Conservation (phyloP, 1,140 invertebrate genomes). For the Drosophila pseudoobscura region DNA sequence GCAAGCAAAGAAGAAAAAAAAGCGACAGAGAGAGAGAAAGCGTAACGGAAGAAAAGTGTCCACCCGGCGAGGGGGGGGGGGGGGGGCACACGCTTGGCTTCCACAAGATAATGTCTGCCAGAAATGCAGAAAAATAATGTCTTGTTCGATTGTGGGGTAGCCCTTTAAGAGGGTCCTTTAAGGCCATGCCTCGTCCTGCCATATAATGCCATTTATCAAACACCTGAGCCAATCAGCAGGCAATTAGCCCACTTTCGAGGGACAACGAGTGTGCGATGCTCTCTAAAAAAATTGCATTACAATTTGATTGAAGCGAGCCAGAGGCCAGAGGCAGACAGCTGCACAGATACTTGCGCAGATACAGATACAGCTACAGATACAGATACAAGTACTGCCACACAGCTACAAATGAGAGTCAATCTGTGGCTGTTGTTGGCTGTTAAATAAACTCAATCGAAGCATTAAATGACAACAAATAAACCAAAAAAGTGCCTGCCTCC, state of each 20-base stretch:
- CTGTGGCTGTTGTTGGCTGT: constrained; percentile 54
- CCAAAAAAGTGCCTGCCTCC: constrained; percentile 7
- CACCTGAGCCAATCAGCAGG: constrained; percentile 26
- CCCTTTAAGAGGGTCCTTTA: too few species aligned
- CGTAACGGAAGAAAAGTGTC: constrained; percentile 55
- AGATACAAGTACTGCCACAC: constrained; percentile 3
- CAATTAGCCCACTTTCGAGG: constrained; percentile 64
- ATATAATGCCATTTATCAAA: constrained; percentile 21
- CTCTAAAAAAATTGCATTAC: constrained; percentile 64
- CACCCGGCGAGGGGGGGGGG: background rate
- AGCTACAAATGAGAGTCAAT: constrained; percentile 13
- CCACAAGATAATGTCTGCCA: constrained; percentile 70
- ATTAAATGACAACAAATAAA: constrained; percentile 65
- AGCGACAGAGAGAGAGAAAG: constrained; percentile 6
- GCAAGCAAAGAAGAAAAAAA: constrained; percentile 26
- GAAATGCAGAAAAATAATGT: constrained; percentile 50
- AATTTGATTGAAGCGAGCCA: constrained; percentile 51
- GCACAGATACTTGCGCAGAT: background rate
- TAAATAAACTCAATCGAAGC: constrained; percentile 73
- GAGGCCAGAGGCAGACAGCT: background rate
- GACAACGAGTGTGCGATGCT: constrained; percentile 29
- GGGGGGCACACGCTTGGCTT: constrained; percentile 43
- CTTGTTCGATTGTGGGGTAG: constrained; percentile 67
- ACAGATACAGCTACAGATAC: constrained; percentile 23
- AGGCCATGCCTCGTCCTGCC: too few species aligned